Conservation (phyloP, 2,113 vertebrate genomes). For the Clinocottus analis region DNA sequence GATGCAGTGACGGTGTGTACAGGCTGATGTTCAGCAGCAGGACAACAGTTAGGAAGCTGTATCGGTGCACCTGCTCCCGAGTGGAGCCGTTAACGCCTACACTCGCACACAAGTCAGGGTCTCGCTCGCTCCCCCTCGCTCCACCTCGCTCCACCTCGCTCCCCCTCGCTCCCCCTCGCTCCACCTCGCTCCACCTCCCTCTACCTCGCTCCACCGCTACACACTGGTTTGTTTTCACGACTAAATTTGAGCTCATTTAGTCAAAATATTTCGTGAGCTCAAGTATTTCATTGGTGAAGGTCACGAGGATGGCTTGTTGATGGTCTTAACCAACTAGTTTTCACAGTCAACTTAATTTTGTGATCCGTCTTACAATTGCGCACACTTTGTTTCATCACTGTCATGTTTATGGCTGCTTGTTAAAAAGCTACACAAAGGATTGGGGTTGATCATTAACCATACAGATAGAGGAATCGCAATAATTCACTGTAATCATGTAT, state of each 20-base stretch:
- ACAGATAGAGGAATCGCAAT: constrained; percentile 1
- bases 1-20: not conserved
- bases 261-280: not conserved
- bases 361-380: not conserved
- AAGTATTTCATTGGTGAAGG: not conserved
- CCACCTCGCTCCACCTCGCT: no score
- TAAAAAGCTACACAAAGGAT: not conserved
- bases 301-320: not conserved
- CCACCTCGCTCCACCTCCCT: no score
- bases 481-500: not conserved
- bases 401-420: constrained; percentile 27
- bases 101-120: constrained; percentile 1
- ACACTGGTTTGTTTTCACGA: not conserved
- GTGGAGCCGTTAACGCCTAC: constrained; percentile 19
- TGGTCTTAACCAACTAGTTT: not conserved
- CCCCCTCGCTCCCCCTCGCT: no score
- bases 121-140: not conserved
- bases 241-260: not conserved
- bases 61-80: not conserved
- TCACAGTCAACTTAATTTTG: not conserved
- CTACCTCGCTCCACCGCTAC: no score
- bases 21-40: constrained; percentile 18
- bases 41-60: constrained; percentile 1
- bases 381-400: not conserved
- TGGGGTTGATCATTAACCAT: constrained; percentile 46